Base-by-base conservation (phyloP, 2,888 invertebrate genomes). In the Caradrina kadenii region DNA sequence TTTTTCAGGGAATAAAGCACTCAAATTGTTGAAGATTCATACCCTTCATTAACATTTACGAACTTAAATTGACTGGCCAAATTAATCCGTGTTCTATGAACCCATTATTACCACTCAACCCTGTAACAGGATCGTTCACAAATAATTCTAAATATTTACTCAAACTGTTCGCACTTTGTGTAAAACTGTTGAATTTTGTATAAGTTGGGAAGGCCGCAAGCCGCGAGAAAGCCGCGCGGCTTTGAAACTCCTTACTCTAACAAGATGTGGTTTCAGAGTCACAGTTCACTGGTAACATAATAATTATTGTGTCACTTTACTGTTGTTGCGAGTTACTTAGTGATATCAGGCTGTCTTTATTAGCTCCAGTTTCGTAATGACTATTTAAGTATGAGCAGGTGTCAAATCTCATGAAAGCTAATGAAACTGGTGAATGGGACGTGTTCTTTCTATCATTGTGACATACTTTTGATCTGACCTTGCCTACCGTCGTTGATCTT, bases 131-230 rank as follows among this genome's bases (percentile, higher is more conserved):
- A 69, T 65, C 69, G 62, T 81, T 81, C 8, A 39, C 54, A 68
- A 72, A 72, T 73, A 61, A 68, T 76, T 71, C 45, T 45, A 69
- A 73, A 80, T 73, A 73, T 72, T 78, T 67, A 59, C 45, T 11
- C 21, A 49, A 79, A 73, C 19, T 64, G 70, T 58, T 63, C 62
- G 50, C 54, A 65, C 39, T 80, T 76, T 73, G 68, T 35, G 45
- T 65, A 76, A 79, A 76, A 70, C 75, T 76, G 69, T 72, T 81
- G 63, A 79, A 77, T 81, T 83, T 83, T 72, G 75, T 73, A 78
- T 78, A 70, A 74, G 63, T 72, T 50, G 52, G 48, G 22, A 15
- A 52, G 55, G 45, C 65, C 65, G 1, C 63, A 71, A 60, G 59
- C 65, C 62, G 58, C 76, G 65, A 17, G 59, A 19, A 76, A 62